Conservation (phyloP, 2,797 vertebrate genomes). For the Lycodopsis pacificus region DNA sequence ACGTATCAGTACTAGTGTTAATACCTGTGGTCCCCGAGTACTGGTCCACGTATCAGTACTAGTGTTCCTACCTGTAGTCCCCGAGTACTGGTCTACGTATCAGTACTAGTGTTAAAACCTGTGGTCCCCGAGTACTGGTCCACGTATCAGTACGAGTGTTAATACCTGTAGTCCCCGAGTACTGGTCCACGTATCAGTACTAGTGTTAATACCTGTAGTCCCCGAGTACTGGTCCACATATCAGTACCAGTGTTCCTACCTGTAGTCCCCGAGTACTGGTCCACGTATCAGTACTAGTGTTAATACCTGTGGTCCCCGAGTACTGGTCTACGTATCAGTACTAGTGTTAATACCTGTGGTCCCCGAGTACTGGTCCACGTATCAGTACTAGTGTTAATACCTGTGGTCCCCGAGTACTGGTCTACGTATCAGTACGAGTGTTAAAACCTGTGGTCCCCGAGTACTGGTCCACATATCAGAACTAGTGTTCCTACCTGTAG, state of each 20-base stretch:
- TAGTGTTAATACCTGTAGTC: no score
- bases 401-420: no score
- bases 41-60: no score
- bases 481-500: slow-evolving; percentile 84
- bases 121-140: slow-evolving; percentile 91
- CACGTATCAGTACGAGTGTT: slow-evolving; percentile 42
- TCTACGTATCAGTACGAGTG: no score
- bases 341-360: slow-evolving; percentile 86
- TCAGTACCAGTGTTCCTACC: slow-evolving; percentile 73
- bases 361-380: slow-evolving; percentile 88
- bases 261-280: slow-evolving; percentile 92
- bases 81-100: slow-evolving; percentile 87
- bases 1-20: slow-evolving; percentile 46
- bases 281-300: slow-evolving; percentile 50
- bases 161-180: slow-evolving; percentile 92
- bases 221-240: no score
- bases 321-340: slow-evolving; percentile 81
- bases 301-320: slow-evolving; percentile 91
- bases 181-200: slow-evolving; percentile 78
- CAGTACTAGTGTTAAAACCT: slow-evolving; percentile 75
- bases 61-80: slow-evolving; percentile 88
- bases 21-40: no score
- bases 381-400: no score
- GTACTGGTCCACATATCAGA: slow-evolving; percentile 82
- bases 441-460: slow-evolving; percentile 91